Evolutionary conservation across 2,113 vertebrate genomes (phyloP), one percentile per base, ranked within the genome.

Genomic region (Podocnemis expansa): DNA sequence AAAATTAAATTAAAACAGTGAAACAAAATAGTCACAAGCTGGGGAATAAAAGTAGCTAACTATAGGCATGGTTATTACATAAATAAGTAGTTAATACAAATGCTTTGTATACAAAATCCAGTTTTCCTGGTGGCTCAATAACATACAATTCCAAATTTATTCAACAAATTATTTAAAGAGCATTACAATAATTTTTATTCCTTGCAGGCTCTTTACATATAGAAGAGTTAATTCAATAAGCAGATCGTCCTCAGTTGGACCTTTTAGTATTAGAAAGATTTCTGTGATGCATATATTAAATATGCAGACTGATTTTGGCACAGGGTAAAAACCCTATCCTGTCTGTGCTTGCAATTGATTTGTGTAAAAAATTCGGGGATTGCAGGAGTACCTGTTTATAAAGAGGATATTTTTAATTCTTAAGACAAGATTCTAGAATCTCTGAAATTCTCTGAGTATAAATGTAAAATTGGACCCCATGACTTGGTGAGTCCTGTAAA

Each of bases 111-210:
- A 41, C 43, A 56, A 60, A 41, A 24, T 47, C 73, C 17, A 78
- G 43, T 21, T n/a, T 93, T 93, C 75, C 54, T 83, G 27, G 73
- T 91, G 88, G 60, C 75, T 94, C 73, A 55, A 29, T 87, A 93
- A 86, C 4, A 11, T 75, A 88, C 85, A 87, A 84, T 87, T 41
- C 29, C 3, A 11, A 91, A 67, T 45, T 85, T 95, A 96, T 89
- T 94, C 93, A 95, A 96, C 95, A 95, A 86, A 91, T 86, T 73
- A 82, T 80, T 94, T 91, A 19, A 93, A 82, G 38, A 89, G 29
- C 70, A 75, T 86, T 91, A 87, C 0, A 2, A 13, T 86, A 47
- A 63, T 87, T 31, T 87, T 80, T 90, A 92, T 90, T 38, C 21
- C 84, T 93, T 85, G 34, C 0, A 79, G 60, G 38, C 49, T 95